Evolutionary conservation across 2,888 invertebrate genomes (phyloP).

Genomic region (Latheticus oryzae): DNA sequence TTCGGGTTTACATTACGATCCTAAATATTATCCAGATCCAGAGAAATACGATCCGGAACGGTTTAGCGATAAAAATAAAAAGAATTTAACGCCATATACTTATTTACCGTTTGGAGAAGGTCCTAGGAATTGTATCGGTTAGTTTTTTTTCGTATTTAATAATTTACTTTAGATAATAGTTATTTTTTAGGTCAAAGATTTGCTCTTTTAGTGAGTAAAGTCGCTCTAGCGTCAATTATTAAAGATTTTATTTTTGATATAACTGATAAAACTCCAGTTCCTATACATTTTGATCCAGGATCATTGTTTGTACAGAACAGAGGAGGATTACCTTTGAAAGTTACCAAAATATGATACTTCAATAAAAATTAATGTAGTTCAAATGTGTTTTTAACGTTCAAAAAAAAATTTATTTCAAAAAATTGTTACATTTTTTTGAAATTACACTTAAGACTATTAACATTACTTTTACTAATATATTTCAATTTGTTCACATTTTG

Average conservation of each 20-base stretch:
- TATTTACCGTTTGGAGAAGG: constrained; percentile 37
- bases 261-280: constrained; percentile 1
- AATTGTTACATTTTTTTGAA: background rate
- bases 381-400: too few relatives aligned
- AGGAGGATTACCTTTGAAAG: constrained; percentile 16
- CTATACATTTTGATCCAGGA: constrained; percentile 9
- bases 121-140: constrained; percentile 31
- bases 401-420: background rate
- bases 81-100: constrained; percentile 24
- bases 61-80: constrained; percentile 27
- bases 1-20: constrained; percentile 24
- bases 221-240: constrained; percentile 13
- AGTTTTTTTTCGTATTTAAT: background rate
- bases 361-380: too few relatives aligned
- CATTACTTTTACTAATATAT: constrained; percentile 1
- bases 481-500: background rate
- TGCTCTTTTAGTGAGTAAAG: constrained; percentile 11
- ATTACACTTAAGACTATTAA: background rate
- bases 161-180: background rate
- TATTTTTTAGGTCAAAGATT: constrained; percentile 22
- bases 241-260: constrained; percentile 27
- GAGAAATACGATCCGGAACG: constrained; percentile 31
- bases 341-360: too few relatives aligned
- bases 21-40: constrained; percentile 30
- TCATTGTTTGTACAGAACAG: constrained; percentile 20